These are phyloP conservation scores for Osmoderma eremita DNA, from an alignment of 2,888 invertebrate species.

Conservation along the genomic window DNA sequence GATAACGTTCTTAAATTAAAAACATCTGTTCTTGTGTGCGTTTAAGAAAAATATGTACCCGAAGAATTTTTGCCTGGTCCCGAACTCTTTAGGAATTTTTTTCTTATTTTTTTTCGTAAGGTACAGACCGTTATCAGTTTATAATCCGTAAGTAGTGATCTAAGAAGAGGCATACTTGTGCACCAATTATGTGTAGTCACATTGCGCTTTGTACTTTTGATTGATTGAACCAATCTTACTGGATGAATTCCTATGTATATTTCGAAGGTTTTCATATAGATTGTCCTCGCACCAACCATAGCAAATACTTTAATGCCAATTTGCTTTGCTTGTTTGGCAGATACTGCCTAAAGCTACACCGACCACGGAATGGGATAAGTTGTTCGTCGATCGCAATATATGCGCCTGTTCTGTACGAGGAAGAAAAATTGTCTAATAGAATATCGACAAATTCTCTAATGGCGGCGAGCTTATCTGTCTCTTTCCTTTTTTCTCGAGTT, in stretches of 20 bases:
- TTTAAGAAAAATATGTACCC: too few species aligned
- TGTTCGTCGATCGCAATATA: background rate
- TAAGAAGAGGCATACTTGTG: constrained; percentile 5
- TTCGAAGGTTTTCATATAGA: background rate
- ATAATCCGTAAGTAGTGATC: background rate
- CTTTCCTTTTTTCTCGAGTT: background rate
- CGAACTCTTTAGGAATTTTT: too few species aligned
- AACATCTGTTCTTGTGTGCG: too few species aligned
- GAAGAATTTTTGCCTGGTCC: too few species aligned
- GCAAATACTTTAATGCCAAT: constrained; percentile 19
- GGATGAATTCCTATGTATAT: constrained; percentile 15
- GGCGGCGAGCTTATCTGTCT: background rate
- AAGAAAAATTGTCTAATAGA: background rate
- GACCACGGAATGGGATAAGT: too few species aligned
- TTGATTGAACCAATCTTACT: constrained; percentile 8
- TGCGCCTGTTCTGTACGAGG: background rate
- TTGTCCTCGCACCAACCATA: background rate
- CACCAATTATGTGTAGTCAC: constrained; percentile 20
- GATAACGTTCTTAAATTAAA: too few species aligned
- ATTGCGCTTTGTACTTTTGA: constrained; percentile 6
- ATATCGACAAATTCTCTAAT: background rate
- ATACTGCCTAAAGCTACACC: too few species aligned
- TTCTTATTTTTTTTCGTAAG: background rate
- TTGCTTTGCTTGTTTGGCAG: background rate
- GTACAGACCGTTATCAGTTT: background rate